These are phyloP conservation scores for Pandemis corylana DNA, from an alignment of 2,888 invertebrate species.

Conservation along the genomic window DNA sequence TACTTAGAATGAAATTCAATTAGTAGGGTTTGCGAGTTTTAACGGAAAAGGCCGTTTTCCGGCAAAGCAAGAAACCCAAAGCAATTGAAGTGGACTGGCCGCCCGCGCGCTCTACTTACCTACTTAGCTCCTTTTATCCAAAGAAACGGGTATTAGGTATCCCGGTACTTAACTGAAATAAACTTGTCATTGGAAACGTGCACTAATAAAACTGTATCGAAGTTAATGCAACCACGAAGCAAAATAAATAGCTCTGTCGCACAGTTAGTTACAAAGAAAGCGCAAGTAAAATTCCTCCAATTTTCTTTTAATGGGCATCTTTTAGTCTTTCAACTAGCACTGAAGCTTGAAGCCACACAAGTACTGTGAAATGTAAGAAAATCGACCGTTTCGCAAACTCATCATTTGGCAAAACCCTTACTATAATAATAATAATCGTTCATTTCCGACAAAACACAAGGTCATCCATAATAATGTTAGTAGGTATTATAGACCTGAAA, in stretches of 20 bases:
- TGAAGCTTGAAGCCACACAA: no score
- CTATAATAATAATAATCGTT: no score
- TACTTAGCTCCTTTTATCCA: conserved; percentile 46
- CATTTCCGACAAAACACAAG: no score
- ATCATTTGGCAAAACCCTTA: no score
- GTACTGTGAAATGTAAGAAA: no score
- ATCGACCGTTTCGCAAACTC: no score
- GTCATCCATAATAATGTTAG: no score
- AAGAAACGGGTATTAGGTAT: conserved; percentile 19
- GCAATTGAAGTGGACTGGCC: conserved; percentile 54
- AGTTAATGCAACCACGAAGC: background rate
- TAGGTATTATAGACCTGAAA: no score
- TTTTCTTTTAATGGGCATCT: background rate
- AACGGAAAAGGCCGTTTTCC: conserved; percentile 53
- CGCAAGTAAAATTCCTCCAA: background rate
- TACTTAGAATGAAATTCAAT: conserved; percentile 20
- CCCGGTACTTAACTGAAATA: conserved; percentile 1
- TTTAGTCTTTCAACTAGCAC: background rate
- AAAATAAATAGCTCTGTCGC: background rate
- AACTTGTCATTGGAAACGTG: background rate
- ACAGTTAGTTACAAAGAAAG: background rate
- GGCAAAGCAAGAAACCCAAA: conserved; percentile 52
- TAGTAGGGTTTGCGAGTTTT: conserved; percentile 55
- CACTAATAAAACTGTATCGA: background rate
- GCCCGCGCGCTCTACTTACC: conserved; percentile 4